These are phyloP conservation scores for Venustaconcha ellipsiformis DNA, from an alignment of 1,140 invertebrate species.

Conservation along the genomic window DNA sequence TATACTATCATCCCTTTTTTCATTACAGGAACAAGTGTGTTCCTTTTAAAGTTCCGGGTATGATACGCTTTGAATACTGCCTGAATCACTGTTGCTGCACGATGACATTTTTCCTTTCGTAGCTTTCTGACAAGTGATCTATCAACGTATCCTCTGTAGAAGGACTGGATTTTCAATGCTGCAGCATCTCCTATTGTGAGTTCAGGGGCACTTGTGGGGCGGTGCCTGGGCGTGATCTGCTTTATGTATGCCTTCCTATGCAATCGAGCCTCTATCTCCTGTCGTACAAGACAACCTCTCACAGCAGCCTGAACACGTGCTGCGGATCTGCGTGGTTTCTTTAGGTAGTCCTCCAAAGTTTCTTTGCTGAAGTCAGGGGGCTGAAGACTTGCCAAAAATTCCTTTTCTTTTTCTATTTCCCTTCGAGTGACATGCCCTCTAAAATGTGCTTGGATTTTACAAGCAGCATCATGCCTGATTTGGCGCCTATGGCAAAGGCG, in stretches of 20 bases:
- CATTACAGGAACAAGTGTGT: too few species aligned
- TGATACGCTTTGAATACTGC: too few species aligned
- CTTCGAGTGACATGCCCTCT: not conserved
- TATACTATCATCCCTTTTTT: too few species aligned
- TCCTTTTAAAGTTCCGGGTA: too few species aligned
- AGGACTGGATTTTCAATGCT: constrained; percentile 22
- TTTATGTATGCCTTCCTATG: constrained; percentile 5
- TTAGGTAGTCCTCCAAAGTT: constrained; percentile 14
- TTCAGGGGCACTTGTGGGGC: not conserved
- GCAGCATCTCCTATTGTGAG: constrained; percentile 13
- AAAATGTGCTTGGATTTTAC: not conserved
- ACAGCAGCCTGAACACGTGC: constrained; percentile 21
- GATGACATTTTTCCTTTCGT: too few species aligned
- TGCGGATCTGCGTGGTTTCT: constrained; percentile 16
- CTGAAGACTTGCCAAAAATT: constrained; percentile 19
- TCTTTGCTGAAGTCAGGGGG: constrained; percentile 11
- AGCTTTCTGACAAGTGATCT: not conserved
- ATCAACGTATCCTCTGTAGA: constrained; percentile 20
- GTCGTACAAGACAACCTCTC: constrained; percentile 11
- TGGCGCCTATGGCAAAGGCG: too few species aligned
- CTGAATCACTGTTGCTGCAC: too few species aligned
- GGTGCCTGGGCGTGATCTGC: constrained; percentile 14
- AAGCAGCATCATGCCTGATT: not conserved
- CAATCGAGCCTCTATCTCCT: constrained; percentile 15
- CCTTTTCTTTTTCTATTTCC: constrained; percentile 14